These are phyloP conservation scores for Sphenopsis melanotis DNA, from an alignment of 2,797 vertebrate species.

Conservation along the genomic window DNA sequence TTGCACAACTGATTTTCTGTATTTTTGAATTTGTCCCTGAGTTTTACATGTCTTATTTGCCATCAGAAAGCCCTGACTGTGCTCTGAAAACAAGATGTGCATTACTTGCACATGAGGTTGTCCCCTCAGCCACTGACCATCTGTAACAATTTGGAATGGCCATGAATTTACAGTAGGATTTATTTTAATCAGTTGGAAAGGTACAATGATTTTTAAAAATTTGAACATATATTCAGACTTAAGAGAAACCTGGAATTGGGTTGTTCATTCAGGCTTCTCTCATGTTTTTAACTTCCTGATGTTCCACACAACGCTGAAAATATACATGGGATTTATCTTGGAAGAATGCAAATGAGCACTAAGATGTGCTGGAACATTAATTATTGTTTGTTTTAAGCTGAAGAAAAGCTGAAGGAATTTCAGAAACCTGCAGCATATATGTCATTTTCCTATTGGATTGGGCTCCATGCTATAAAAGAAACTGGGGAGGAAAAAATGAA, in stretches of 20 bases:
- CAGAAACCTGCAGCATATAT: background rate
- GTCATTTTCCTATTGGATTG: background rate
- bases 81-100: background rate
- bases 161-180: background rate
- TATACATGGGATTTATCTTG: background rate
- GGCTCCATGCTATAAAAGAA: background rate
- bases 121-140: background rate
- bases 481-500: background rate
- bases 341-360: background rate
- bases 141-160: background rate
- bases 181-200: background rate
- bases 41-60: background rate
- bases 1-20: background rate
- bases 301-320: background rate
- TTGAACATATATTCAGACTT: background rate
- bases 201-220: background rate
- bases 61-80: background rate
- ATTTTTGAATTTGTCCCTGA: background rate
- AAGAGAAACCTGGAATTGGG: background rate
- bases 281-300: background rate
- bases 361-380: background rate
- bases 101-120: background rate
- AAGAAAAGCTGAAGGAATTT: background rate
- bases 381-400: background rate
- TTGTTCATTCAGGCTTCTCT: background rate